Evolutionary conservation across 2,113 vertebrate genomes (phyloP).

Genomic region (Rhinoptilus africanus): DNA sequence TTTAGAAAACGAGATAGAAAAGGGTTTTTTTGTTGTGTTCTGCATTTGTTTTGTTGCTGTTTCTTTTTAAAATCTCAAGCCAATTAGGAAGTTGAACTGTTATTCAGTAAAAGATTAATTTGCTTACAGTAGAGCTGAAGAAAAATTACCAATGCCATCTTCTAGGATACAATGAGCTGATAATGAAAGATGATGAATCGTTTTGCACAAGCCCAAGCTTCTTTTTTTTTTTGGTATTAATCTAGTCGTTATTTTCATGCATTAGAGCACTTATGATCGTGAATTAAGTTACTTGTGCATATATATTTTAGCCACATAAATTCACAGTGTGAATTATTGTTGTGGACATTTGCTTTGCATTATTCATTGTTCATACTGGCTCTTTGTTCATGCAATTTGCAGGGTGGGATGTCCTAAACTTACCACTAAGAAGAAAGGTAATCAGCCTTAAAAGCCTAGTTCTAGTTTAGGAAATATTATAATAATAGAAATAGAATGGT

Average conservation of each 20-base stretch:
- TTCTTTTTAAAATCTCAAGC: not conserved
- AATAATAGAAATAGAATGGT: not conserved
- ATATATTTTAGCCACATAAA: not conserved
- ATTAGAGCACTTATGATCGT: not conserved
- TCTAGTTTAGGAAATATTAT: not conserved
- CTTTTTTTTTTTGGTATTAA: not conserved
- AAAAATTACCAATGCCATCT: not conserved
- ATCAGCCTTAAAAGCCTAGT: not conserved
- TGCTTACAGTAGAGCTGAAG: not conserved
- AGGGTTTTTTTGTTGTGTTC: not conserved
- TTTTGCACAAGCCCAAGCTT: not conserved
- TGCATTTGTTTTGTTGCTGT: not conserved
- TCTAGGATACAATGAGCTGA: not conserved
- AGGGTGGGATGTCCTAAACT: not conserved
- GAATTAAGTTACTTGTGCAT: not conserved
- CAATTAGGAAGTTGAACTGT: not conserved
- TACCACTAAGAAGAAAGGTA: not conserved
- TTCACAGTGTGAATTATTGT: not conserved
- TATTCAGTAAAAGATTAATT: not conserved
- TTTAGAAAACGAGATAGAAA: not conserved
- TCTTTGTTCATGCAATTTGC: not conserved
- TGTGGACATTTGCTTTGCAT: not conserved
- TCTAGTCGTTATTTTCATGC: not conserved
- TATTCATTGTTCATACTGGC: not conserved
- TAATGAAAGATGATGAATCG: not conserved